Percentiles rank a stretch among this genome's conserved stretches.
phyloP scores from a whole-genome alignment of 2,888 invertebrate species.

The Clivina fossor region DNA sequence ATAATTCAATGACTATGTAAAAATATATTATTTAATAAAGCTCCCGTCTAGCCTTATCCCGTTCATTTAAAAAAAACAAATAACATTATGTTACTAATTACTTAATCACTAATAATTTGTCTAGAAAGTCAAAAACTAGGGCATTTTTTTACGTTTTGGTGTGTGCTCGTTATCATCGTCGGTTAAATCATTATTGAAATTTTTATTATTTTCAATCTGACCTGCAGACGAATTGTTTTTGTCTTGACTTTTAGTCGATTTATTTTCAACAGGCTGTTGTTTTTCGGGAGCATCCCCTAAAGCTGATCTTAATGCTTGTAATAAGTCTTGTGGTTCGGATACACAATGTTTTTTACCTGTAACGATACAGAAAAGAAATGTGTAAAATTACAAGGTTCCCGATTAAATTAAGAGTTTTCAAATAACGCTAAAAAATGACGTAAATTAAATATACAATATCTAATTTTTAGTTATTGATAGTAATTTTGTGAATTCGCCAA shows the following conservation, averaged over 20 bases:
- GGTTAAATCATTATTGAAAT: constrained; percentile 38
- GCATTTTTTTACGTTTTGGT: constrained; percentile 51
- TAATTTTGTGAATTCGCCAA: too few species aligned
- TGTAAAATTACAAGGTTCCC: too few species aligned
- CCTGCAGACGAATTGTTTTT: constrained; percentile 34
- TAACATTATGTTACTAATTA: constrained; percentile 12
- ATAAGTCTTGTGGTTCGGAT: constrained; percentile 60
- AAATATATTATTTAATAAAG: not conserved
- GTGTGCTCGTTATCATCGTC: constrained; percentile 45
- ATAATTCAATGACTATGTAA: too few species aligned
- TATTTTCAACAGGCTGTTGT: constrained; percentile 29
- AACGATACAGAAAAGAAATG: constrained; percentile 41
- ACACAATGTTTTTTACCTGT: constrained; percentile 67
- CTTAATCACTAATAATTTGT: too few species aligned
- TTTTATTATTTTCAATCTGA: constrained; percentile 40
- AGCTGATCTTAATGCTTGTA: constrained; percentile 64
- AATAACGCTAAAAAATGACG: too few species aligned
- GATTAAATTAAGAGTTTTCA: too few species aligned
- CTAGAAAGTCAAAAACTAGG: too few species aligned
- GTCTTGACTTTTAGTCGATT: constrained; percentile 39
- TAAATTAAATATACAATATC: too few species aligned
- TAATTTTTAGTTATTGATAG: too few species aligned
- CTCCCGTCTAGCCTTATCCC: not conserved
- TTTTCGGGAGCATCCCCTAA: constrained; percentile 55
- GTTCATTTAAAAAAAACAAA: constrained; percentile 1